These are phyloP conservation scores for Pollenia angustigena DNA, from an alignment of 2,888 invertebrate species.

Conservation along the genomic window DNA sequence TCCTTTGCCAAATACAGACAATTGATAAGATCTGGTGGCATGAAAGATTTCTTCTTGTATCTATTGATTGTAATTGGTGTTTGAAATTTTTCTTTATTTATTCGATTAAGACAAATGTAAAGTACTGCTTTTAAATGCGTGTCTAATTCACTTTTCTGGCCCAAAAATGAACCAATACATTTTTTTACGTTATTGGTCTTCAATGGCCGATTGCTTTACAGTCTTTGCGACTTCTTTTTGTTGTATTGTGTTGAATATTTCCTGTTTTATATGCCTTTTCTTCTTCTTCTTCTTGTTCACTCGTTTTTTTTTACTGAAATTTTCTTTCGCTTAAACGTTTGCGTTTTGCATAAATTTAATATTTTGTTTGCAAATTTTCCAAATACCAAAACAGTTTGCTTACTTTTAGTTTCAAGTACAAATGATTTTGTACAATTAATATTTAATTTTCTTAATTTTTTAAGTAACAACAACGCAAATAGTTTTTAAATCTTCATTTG, in stretches of 20 bases:
- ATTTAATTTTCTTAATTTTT: too few relatives aligned
- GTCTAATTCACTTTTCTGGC: constrained; percentile 32
- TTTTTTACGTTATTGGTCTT: constrained; percentile 28
- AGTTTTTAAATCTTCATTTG: background rate
- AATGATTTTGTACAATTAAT: background rate
- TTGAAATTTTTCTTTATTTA: background rate
- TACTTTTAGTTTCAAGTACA: background rate
- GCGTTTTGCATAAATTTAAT: constrained; percentile 28
- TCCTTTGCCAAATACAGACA: constrained; percentile 11
- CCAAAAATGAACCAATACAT: constrained; percentile 52
- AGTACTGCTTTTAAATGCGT: constrained; percentile 7
- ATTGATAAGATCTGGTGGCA: constrained; percentile 1
- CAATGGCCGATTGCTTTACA: constrained; percentile 34
- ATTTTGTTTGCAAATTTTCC: constrained; percentile 15
- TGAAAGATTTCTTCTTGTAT: background rate
- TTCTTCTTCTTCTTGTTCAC: constrained; percentile 30
- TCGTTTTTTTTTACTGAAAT: constrained; percentile 3
- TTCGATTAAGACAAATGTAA: constrained; percentile 11
- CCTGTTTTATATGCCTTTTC: constrained; percentile 64
- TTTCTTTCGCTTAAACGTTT: constrained; percentile 24
- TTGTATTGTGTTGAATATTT: constrained; percentile 56
- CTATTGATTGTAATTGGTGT: background rate
- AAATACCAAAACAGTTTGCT: background rate
- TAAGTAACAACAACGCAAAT: background rate
- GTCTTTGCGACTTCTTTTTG: constrained; percentile 6